These are phyloP conservation scores for Neoitamus cyanurus DNA, from an alignment of 2,888 invertebrate species.

Conservation along the genomic window DNA sequence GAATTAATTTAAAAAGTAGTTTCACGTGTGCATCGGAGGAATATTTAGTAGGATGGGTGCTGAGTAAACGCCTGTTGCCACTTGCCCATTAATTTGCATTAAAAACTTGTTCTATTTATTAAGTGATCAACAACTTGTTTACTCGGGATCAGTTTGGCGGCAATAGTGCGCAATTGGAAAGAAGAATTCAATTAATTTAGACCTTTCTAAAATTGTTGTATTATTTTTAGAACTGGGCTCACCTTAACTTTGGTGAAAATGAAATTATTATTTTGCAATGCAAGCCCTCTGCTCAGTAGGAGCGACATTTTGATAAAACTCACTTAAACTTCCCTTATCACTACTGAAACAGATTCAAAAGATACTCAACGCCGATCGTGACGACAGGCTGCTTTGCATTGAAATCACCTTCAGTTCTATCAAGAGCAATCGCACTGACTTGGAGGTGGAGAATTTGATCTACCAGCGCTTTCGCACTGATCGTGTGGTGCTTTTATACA, in stretches of 20 bases:
- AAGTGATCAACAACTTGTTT: not conserved
- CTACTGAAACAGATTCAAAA: not conserved
- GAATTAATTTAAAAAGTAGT: not conserved
- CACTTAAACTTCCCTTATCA: slow-evolving; percentile 7
- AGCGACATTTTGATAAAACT: not conserved
- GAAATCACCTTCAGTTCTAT: not conserved
- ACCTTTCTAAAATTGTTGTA: not conserved
- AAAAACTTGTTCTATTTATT: not conserved
- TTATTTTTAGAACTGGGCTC: slow-evolving; percentile 1
- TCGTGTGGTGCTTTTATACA: not conserved
- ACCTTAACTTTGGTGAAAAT: not conserved
- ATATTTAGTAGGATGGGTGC: not conserved
- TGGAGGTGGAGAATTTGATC: not conserved
- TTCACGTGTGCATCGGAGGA: not conserved
- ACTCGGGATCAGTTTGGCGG: not conserved
- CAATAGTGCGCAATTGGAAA: not conserved
- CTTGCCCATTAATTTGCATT: not conserved
- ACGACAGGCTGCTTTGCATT: not conserved
- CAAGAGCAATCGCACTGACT: not conserved
- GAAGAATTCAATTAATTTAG: not conserved
- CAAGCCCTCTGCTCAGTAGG: not conserved
- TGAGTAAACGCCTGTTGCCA: not conserved
- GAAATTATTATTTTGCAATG: not conserved
- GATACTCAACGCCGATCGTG: not conserved
- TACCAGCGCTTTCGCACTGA: not conserved